Base-by-base conservation (phyloP, 1,140 invertebrate genomes). In the Coboldia fuscipes region DNA sequence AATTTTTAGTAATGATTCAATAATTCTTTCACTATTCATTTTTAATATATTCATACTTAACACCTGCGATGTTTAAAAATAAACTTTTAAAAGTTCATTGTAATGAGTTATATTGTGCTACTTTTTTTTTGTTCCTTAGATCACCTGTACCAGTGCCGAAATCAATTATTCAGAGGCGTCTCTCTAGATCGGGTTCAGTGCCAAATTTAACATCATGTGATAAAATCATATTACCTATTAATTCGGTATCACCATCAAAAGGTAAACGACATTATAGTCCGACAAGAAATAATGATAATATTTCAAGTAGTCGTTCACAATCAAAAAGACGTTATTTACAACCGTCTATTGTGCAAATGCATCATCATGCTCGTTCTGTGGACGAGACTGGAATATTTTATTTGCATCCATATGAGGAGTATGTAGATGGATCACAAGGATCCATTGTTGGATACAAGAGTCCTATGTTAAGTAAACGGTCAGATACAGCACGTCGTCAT, bases 401-500 rank as follows among this genome's bases (percentile, higher is more conserved):
- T 54, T n/a, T n/a, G n/a, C n/a, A n/a, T n/a, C 4, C 21, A 31
- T 14, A 29, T 23, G 19, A 10, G 7, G 53, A 24, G 54, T 68
- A 54, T 29, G 61, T 62, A 40, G 63, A 57, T 42, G 70, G 61
- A 24, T 75, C 64, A 39, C 73, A 70, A 52, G 70, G 59, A 16
- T 75, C 75, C 1, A 68, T 79, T 63, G 72, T 50, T 78, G 26
- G 66, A 64, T 33, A 64, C 78, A 20, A 62, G 68, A 36, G 73
- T 79, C 51, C 57, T 59, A 37, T 36, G 13, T 45, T 54, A 22
- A 57, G 55, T 10, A 53, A 48, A 29, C 47, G 62, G 19, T 72
- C 69, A 3, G 70, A 72, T 34, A 78, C 75, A 21, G 71, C 73
- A 9, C 65, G 71, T 18, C 57, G 77, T 13, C 78, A 80, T 46